Conservation (phyloP, 92 coral and sea anemone species). For the Desmophyllum pertusum region DNA sequence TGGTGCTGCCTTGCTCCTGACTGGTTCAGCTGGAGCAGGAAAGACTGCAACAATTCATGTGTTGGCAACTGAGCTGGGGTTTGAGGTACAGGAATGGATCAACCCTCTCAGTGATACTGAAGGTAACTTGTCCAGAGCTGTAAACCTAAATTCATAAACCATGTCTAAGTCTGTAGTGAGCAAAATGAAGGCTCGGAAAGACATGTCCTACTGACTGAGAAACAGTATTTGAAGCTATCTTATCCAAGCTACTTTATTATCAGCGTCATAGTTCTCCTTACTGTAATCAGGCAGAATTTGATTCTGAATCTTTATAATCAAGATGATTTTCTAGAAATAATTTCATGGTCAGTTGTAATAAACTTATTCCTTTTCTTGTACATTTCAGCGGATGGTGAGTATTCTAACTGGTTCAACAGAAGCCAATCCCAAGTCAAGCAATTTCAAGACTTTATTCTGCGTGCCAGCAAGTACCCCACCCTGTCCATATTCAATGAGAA, state of each 20-base stretch:
- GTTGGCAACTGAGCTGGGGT: constrained; percentile 79
- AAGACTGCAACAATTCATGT: constrained; percentile 91
- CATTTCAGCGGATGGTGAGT: constrained; percentile 12
- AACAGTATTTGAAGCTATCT: no score
- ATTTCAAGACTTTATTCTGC: constrained; percentile 87
- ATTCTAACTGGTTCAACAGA: constrained; percentile 16
- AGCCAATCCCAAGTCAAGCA: constrained; percentile 77
- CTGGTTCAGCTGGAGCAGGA: constrained; percentile 97
- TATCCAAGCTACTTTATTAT: no score
- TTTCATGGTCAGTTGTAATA: no score
- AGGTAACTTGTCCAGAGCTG: constrained; percentile 28
- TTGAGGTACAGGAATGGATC: constrained; percentile 95
- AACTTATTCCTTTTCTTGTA: neutral
- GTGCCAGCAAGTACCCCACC: constrained; percentile 94
- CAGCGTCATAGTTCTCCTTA: no score
- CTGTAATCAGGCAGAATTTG: no score
- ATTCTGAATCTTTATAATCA: no score
- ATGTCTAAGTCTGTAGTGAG: no score
- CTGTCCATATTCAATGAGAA: constrained; percentile 77
- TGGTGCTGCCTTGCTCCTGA: constrained; percentile 75
- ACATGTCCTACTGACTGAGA: no score
- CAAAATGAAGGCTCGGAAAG: no score
- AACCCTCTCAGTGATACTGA: constrained; percentile 74
- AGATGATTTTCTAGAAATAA: neutral
- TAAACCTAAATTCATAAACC: no score